phyloP scores from a whole-genome alignment of 2,888 invertebrate species.

The Ypsolopha sequella region DNA sequence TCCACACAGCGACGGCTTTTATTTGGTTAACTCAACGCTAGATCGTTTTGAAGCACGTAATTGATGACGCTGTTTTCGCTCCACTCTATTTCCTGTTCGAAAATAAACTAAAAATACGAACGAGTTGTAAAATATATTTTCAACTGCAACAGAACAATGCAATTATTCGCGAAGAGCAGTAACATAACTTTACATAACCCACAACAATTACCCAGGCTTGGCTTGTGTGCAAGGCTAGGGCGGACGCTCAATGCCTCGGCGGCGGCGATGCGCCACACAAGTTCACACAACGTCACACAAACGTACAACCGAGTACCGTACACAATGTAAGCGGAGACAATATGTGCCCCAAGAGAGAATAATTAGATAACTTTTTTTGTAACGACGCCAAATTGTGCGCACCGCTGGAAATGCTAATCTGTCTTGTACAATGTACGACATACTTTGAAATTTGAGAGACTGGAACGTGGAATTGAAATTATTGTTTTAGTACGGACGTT shows the following conservation, averaged over 20 bases:
- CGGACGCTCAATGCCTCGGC: conserved; percentile 9
- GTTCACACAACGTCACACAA: conserved; percentile 13
- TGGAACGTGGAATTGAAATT: no score
- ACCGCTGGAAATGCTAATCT: conserved; percentile 9
- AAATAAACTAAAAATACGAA: background rate
- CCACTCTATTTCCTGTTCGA: background rate
- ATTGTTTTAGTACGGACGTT: no score
- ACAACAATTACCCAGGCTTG: conserved; percentile 16
- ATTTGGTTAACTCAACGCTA: background rate
- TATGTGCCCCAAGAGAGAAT: conserved; percentile 1
- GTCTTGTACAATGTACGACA: conserved; percentile 1
- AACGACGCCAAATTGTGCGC: conserved; percentile 7
- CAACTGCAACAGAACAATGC: conserved; percentile 22
- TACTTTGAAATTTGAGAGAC: no score
- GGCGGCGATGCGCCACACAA: conserved; percentile 15
- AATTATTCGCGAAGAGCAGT: conserved; percentile 22
- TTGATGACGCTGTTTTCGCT: background rate
- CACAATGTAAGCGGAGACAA: conserved; percentile 11
- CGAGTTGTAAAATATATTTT: conserved; percentile 15
- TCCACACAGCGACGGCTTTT: background rate
- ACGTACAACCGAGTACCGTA: conserved; percentile 18
- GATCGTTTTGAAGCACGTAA: background rate
- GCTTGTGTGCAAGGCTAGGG: conserved; percentile 18
- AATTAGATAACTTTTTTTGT: conserved; percentile 8
- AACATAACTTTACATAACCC: conserved; percentile 15